Evolutionary conservation across 2,113 vertebrate genomes (phyloP).

Genomic region (Gambusia affinis): DNA sequence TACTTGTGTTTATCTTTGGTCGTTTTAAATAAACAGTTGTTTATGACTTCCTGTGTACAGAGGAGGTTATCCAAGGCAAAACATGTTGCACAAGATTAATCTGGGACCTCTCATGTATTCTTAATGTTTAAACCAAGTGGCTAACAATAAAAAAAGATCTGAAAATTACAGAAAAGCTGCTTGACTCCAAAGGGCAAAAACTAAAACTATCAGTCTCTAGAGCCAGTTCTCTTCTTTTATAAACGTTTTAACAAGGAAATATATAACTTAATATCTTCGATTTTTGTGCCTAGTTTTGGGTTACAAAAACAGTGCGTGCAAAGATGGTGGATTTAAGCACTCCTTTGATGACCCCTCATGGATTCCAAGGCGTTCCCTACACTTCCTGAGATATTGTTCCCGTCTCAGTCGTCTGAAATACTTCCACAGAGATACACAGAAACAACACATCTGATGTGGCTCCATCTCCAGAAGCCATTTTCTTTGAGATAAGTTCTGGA

Average conservation of each 20-base stretch:
- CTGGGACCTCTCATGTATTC: background rate
- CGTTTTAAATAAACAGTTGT: slow-evolving; percentile 13
- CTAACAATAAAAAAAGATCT: too few relatives aligned
- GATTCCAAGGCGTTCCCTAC: background rate
- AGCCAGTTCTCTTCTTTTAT: background rate
- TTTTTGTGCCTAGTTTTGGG: too few relatives aligned
- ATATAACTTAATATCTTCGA: too few relatives aligned
- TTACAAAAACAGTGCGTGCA: too few relatives aligned
- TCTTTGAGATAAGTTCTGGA: background rate
- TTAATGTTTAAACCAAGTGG: background rate
- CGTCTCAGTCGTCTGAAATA: slow-evolving; percentile 3
- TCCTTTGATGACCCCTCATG: background rate
- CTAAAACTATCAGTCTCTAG: background rate
- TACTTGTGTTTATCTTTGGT: slow-evolving; percentile 10
- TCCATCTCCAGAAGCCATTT: background rate
- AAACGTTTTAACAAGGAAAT: background rate
- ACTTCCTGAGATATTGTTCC: slow-evolving; percentile 6
- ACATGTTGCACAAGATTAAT: background rate
- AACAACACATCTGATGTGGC: background rate
- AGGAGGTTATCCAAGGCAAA: background rate
- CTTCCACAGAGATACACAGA: background rate
- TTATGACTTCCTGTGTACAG: slow-evolving; percentile 18
- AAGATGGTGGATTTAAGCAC: background rate
- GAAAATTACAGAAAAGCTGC: too few relatives aligned
- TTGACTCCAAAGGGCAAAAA: background rate